These are phyloP conservation scores for Rattus norvegicus DNA, from an alignment of 2,113 vertebrate genomes.

Conservation along the genomic window GRCr8 NC_086032.1:87275501-87276000, in stretches of 20 bases:
- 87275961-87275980: background rate
- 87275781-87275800: background rate
- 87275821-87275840: too few species aligned
- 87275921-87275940: background rate
- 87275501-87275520: background rate
- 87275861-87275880: background rate
- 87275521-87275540: background rate
- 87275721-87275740: background rate
- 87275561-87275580: background rate
- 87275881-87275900: background rate
- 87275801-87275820: too few species aligned
- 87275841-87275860: background rate
- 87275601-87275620: background rate
- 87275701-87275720: background rate
- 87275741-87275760: fast-evolving
- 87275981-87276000: background rate
- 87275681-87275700: background rate
- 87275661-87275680: background rate
- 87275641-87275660: background rate
- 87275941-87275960: background rate
- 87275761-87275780: background rate
- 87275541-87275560: background rate
- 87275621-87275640: background rate
- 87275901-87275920: background rate
- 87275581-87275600: background rate